Conservation (phyloP, 2,888 invertebrate species). For the Siphonodentalium dalli region DNA sequence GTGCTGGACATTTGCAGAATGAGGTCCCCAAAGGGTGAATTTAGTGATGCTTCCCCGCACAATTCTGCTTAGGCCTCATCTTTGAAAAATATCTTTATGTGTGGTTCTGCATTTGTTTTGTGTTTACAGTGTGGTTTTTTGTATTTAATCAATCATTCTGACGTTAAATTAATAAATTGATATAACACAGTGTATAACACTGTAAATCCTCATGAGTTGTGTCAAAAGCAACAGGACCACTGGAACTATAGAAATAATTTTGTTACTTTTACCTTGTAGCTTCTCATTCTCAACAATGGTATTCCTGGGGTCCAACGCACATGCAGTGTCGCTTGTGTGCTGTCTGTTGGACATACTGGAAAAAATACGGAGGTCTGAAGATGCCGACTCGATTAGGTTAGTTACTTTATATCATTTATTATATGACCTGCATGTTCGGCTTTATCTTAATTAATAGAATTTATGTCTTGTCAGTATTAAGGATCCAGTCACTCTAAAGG, state of each 20-base stretch:
- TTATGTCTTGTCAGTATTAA: not conserved
- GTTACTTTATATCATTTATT: conserved; percentile 3
- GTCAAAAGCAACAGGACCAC: not conserved
- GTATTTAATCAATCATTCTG: not conserved
- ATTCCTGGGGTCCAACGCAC: conserved; percentile 93
- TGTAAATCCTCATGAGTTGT: not conserved
- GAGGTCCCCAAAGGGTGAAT: no score
- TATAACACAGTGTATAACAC: not conserved
- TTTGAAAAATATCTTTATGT: no score
- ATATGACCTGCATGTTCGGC: no score
- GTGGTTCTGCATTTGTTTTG: not conserved
- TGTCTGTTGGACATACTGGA: conserved; percentile 97
- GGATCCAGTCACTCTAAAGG: not conserved
- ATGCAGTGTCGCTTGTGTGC: conserved; percentile 92
- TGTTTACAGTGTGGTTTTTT: not conserved
- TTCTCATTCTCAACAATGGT: conserved; percentile 83
- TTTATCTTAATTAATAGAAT: no score
- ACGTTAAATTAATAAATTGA: not conserved
- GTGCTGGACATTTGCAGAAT: no score
- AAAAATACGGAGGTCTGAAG: conserved; percentile 96
- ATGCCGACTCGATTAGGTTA: conserved; percentile 61
- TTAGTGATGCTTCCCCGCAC: no score
- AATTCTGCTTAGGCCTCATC: no score
- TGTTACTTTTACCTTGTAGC: conserved; percentile 38
- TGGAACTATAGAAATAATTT: not conserved